Conservation (phyloP, 2,113 vertebrate species). For the Cephalopholis sonnerati region DNA sequence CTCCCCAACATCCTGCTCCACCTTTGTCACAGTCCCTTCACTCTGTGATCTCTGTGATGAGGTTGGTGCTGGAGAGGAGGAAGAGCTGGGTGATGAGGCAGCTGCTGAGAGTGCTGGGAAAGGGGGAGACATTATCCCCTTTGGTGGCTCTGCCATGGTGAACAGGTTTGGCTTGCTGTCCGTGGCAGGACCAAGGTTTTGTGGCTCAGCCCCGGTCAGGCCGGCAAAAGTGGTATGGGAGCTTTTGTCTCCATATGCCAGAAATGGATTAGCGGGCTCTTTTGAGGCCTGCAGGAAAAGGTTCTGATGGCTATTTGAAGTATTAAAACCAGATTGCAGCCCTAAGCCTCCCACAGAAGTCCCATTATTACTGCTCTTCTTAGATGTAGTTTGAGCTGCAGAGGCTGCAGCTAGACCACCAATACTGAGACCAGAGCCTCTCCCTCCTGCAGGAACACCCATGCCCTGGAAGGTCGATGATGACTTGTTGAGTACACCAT, state of each 20-base stretch:
- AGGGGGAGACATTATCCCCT: conserved; percentile 87
- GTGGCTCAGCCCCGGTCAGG: conserved; percentile 85
- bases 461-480: conserved; percentile 89
- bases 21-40: conserved; percentile 86
- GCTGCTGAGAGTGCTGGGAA: conserved; percentile 82
- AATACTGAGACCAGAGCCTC: conserved; percentile 56
- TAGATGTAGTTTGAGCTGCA: conserved; percentile 60
- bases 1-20: conserved; percentile 85
- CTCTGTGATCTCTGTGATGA: conserved; percentile 81
- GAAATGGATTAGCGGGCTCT: conserved; percentile 95
- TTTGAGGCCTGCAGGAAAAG: conserved; percentile 95
- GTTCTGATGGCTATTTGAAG: conserved; percentile 93
- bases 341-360: conserved; percentile 69
- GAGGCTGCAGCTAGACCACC: conserved; percentile 63
- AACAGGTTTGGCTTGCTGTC: conserved; percentile 91
- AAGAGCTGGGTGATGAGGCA: conserved; percentile 82
- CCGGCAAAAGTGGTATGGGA: conserved; percentile 91
- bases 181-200: conserved; percentile 71
- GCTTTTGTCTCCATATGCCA: conserved; percentile 91
- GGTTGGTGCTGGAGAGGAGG: conserved; percentile 84
- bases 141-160: conserved; percentile 92
- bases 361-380: conserved; percentile 72
- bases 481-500: conserved; percentile 88
- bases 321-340: conserved; percentile 73
- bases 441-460: conserved; percentile 70